A percentile compares a stretch with the other conserved stretches of the same genome.
These are phyloP conservation scores for Cremastinae sp. DNA, from an alignment of 2,888 invertebrate species.

Conservation along the genomic window DNA sequence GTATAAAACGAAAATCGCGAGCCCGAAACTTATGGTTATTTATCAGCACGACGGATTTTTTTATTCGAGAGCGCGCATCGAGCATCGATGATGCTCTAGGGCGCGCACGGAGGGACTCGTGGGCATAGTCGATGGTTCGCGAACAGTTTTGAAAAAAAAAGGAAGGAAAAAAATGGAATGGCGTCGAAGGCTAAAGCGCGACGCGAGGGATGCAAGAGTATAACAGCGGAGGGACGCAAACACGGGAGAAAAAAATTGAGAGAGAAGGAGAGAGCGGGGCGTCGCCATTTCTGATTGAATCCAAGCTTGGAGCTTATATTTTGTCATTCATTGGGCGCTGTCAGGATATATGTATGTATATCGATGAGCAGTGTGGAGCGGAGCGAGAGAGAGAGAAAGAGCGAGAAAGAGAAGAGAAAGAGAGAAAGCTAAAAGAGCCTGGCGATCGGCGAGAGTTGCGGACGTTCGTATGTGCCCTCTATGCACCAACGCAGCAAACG, in stretches of 20 bases:
- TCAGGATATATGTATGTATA: slow-evolving; percentile 64
- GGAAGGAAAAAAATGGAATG: slow-evolving; percentile 51
- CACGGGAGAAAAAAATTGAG: slow-evolving; percentile 11
- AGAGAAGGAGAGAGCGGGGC: slow-evolving; percentile 68
- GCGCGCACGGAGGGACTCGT: slow-evolving; percentile 37
- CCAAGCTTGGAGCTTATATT: slow-evolving; percentile 78
- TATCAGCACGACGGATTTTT: slow-evolving; percentile 71
- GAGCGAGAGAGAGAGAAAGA: no score
- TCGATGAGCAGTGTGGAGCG: not conserved
- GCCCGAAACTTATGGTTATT: slow-evolving; percentile 75
- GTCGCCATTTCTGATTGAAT: slow-evolving; percentile 79
- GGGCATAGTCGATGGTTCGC: slow-evolving; percentile 55
- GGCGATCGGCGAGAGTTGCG: slow-evolving; percentile 61
- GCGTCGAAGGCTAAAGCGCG: slow-evolving; percentile 64
- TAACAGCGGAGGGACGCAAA: slow-evolving; percentile 60
- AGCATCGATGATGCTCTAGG: slow-evolving; percentile 41
- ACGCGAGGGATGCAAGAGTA: slow-evolving; percentile 60
- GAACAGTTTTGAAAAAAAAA: slow-evolving; percentile 58
- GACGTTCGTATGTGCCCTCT: slow-evolving; percentile 47
- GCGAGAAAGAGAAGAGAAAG: slow-evolving; percentile 27
- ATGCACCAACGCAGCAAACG: slow-evolving; percentile 49
- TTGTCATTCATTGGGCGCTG: slow-evolving; percentile 77
- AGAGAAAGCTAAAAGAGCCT: slow-evolving; percentile 60
- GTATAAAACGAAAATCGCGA: slow-evolving; percentile 44
- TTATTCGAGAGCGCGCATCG: slow-evolving; percentile 10